Evolutionary conservation across 2,113 vertebrate genomes (phyloP).

Genomic region (Chionomys nivalis): DNA sequence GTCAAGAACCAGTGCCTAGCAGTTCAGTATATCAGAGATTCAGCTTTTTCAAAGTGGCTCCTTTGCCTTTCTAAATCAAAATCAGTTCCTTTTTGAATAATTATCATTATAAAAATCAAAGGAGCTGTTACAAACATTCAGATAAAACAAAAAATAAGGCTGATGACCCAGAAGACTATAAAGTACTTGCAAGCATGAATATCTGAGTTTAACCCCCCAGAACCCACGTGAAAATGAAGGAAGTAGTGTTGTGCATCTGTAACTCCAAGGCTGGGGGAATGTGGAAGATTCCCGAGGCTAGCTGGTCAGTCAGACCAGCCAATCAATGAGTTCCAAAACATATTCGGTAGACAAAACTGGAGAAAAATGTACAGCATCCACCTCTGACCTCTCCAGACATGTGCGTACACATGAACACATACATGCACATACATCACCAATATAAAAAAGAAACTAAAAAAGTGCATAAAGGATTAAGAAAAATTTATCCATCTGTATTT

Average conservation of each 20-base stretch:
- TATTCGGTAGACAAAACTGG: no score
- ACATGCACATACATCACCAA: neutral
- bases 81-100: neutral
- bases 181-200: neutral
- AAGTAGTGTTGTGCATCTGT: neutral
- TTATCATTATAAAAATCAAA: conserved; percentile 29
- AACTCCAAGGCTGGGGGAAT: neutral
- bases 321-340: no score
- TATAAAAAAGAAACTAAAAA: neutral
- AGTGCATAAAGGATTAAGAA: neutral
- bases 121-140: neutral
- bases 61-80: neutral
- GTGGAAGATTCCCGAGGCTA: neutral
- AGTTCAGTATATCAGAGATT: neutral
- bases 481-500: neutral
- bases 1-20: neutral
- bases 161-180: neutral
- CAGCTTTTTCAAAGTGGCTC: neutral
- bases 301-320: no score
- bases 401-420: neutral
- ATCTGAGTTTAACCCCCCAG: neutral
- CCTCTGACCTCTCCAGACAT: no score
- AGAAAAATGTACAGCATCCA: no score
- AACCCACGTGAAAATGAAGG: neutral
- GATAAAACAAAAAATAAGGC: neutral